phyloP scores from a whole-genome alignment of 1,140 invertebrate species.

The Portunus trituberculatus region DNA sequence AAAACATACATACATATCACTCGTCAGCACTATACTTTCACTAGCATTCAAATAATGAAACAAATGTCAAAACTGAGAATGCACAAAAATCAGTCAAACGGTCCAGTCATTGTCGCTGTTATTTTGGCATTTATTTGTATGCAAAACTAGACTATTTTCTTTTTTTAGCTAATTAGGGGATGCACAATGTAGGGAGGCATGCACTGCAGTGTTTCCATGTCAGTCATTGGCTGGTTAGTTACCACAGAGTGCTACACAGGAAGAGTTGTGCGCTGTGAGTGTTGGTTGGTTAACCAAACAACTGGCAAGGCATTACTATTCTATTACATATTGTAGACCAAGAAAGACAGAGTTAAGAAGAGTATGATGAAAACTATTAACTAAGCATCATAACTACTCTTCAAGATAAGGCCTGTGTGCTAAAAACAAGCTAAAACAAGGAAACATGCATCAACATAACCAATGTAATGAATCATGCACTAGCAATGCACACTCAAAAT shows the following conservation, averaged over 20 bases:
- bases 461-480: background rate
- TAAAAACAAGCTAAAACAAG: background rate
- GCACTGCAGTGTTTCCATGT: background rate
- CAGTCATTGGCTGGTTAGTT: background rate
- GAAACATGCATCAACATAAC: background rate
- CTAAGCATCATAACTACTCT: background rate
- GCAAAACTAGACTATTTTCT: background rate
- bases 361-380: background rate
- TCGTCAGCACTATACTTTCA: background rate
- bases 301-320: background rate
- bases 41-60: background rate
- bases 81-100: background rate
- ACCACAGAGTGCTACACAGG: background rate
- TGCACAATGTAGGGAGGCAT: background rate
- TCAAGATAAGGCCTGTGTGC: background rate
- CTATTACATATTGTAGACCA: background rate
- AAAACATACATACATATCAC: background rate
- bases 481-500: constrained; percentile 3
- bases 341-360: background rate
- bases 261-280: background rate
- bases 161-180: background rate
- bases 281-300: background rate
- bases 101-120: background rate
- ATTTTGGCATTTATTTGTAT: background rate
- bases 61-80: background rate